A percentile compares a stretch with the other conserved stretches of the same genome.
phyloP scores from a whole-genome alignment of 1,140 invertebrate species.

The honey bee (Apis mellifera) region Amel_HAv3.1 CM009939.2:7917001-7917500 shows the following conservation, averaged over 20 bases:
- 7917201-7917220: not conserved
- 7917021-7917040: constrained; percentile 78
- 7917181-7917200: not conserved
- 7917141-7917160: constrained; percentile 62
- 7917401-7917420: constrained; percentile 81
- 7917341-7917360: constrained; percentile 23
- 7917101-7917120: constrained; percentile 81
- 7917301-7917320: constrained; percentile 74
- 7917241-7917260: not conserved
- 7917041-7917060: constrained; percentile 77
- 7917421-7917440: constrained; percentile 81
- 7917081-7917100: constrained; percentile 82
- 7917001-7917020: constrained; percentile 73
- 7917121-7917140: constrained; percentile 54
- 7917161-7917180: not conserved
- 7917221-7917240: not conserved
- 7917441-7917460: constrained; percentile 71
- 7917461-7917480: not conserved
- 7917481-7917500: constrained; percentile 11
- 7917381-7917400: constrained; percentile 78
- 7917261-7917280: constrained; percentile 72
- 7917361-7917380: constrained; percentile 70
- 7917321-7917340: constrained; percentile 16
- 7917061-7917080: constrained; percentile 78
- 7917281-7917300: constrained; percentile 74